Percentiles rank a stretch among this genome's conserved stretches.
phyloP scores from a whole-genome alignment of 2,888 invertebrate genomes.

The Phengaris arion region DNA sequence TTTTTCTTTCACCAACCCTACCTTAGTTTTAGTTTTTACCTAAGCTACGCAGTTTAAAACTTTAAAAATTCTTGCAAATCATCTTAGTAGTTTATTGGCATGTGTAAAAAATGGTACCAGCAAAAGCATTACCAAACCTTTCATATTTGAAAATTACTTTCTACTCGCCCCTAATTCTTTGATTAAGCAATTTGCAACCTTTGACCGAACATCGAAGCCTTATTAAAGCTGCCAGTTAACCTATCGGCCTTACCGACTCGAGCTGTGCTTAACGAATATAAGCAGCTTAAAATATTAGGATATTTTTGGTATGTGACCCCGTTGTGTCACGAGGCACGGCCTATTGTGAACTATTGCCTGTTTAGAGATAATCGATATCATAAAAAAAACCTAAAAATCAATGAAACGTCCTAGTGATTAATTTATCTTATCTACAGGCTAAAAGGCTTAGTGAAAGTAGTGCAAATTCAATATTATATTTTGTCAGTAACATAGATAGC shows the following conservation, averaged over 20 bases:
- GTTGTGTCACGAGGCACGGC: slow-evolving; percentile 5
- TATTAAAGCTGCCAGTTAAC: neutral
- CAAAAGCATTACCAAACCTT: too few relatives aligned
- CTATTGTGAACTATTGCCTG: slow-evolving; percentile 14
- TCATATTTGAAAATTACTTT: too few relatives aligned
- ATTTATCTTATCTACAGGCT: slow-evolving; percentile 24
- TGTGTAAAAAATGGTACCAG: too few relatives aligned
- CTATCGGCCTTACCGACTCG: neutral
- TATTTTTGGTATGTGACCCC: slow-evolving; percentile 5
- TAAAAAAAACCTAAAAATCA: slow-evolving; percentile 13
- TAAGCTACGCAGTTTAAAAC: too few relatives aligned
- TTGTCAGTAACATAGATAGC: neutral
- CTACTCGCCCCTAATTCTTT: neutral
- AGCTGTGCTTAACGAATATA: slow-evolving; percentile 1
- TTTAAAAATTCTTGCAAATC: too few relatives aligned
- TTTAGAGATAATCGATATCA: slow-evolving; percentile 8
- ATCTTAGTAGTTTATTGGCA: too few relatives aligned
- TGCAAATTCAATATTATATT: slow-evolving; percentile 10
- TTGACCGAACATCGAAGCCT: neutral
- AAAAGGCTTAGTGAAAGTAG: slow-evolving; percentile 13
- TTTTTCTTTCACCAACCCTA: too few relatives aligned
- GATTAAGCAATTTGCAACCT: neutral
- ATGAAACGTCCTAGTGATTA: neutral
- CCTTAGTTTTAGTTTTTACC: too few relatives aligned
- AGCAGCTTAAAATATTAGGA: slow-evolving; percentile 19